phyloP scores from a whole-genome alignment of 1,140 invertebrate genomes.

The Trachymyrmex cornetzi region DNA sequence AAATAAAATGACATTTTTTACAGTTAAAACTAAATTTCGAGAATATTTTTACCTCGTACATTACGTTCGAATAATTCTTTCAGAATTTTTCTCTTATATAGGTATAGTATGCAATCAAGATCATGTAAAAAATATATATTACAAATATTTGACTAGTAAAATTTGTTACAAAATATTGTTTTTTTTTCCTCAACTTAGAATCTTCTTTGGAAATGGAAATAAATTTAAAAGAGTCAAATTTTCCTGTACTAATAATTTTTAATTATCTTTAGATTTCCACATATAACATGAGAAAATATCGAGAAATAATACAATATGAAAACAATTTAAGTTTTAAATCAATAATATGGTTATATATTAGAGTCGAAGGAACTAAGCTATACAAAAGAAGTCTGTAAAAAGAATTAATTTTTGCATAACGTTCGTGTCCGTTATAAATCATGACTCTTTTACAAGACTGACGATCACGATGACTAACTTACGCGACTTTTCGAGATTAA shows the following conservation, averaged over 20 bases:
- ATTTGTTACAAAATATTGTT: neutral
- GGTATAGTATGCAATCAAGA: neutral
- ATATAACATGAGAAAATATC: neutral
- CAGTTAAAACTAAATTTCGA: neutral
- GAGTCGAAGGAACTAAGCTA: no score
- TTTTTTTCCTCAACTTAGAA: neutral
- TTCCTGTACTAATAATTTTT: neutral
- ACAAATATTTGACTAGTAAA: neutral
- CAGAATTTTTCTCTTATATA: neutral
- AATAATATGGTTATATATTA: neutral
- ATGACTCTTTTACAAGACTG: conserved; percentile 20
- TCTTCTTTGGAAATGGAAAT: neutral
- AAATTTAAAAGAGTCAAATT: neutral
- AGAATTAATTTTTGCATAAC: neutral
- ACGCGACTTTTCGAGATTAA: conserved; percentile 54
- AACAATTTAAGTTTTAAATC: neutral
- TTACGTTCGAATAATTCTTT: neutral
- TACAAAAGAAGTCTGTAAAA: neutral
- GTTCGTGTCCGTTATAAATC: neutral
- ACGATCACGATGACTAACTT: conserved; percentile 20
- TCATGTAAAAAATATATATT: neutral
- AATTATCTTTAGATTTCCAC: neutral
- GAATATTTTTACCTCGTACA: neutral
- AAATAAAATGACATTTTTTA: neutral
- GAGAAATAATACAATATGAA: neutral